Evolutionary conservation across 1,140 invertebrate genomes (phyloP).

Genomic region (Scaptomyza hsui): DNA sequence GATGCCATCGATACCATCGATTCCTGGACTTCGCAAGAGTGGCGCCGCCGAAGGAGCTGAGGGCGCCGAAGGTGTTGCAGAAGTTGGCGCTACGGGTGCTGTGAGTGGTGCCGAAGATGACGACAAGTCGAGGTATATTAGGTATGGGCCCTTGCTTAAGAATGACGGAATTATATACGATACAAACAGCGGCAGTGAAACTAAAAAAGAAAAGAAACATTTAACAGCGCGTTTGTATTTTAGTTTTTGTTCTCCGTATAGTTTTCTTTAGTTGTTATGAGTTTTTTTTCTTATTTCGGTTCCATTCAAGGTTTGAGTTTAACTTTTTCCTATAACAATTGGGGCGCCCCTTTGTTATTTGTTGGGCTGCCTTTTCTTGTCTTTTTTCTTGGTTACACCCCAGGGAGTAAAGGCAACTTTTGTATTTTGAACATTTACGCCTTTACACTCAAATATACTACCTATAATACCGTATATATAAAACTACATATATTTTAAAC

Average conservation of each 20-base stretch:
- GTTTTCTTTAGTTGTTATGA: slow-evolving; percentile 33
- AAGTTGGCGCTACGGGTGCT: slow-evolving; percentile 84
- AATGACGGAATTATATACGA: slow-evolving; percentile 83
- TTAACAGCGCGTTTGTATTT: slow-evolving; percentile 55
- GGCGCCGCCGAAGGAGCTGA: slow-evolving; percentile 80
- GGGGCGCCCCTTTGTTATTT: slow-evolving; percentile 6
- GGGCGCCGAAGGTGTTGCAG: slow-evolving; percentile 84
- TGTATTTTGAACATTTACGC: slow-evolving; percentile 19
- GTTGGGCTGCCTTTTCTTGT: slow-evolving; percentile 22
- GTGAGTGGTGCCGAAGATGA: slow-evolving; percentile 91
- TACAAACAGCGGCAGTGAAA: slow-evolving; percentile 49
- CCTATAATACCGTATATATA: slow-evolving; percentile 13
- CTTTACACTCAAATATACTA: slow-evolving; percentile 18
- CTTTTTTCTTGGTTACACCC: slow-evolving; percentile 10
- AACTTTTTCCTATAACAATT: slow-evolving; percentile 16
- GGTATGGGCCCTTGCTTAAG: slow-evolving; percentile 85
- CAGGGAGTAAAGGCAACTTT: slow-evolving; percentile 9
- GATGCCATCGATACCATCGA: slow-evolving; percentile 84
- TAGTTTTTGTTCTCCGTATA: slow-evolving; percentile 31
- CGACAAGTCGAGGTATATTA: slow-evolving; percentile 91
- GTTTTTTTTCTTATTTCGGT: slow-evolving; percentile 6
- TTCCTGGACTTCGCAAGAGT: slow-evolving; percentile 88
- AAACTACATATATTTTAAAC: slow-evolving; percentile 31
- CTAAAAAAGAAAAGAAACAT: slow-evolving; percentile 12
- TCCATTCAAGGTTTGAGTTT: slow-evolving; percentile 20